Base-by-base conservation (phyloP, 1,140 invertebrate species). In the Theocolax elegans region DNA sequence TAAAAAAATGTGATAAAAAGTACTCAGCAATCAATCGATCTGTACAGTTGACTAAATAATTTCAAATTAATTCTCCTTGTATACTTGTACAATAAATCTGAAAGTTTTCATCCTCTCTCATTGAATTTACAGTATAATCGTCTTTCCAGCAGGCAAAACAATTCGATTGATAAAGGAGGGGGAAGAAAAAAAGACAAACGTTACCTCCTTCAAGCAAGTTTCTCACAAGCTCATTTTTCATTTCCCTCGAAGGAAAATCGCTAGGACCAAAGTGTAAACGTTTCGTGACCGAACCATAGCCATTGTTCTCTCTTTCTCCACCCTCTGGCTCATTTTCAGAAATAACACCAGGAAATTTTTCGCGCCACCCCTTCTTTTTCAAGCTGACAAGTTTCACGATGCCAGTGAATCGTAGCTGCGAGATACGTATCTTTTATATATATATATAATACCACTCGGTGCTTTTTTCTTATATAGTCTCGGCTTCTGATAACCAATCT, bases 311-410 rank as follows among this genome's bases (percentile, higher is more conserved):
- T 44, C 63, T 60, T 19, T 25, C 31, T 21, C 31, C 59, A 38
- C 66, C 56, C 31, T 49, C 58, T 29, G 71, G 74, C 71, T 78
- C 76, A 77, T 78, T 78, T 77, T 78, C 72, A 64, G 71, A 73
- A 70, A 77, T 78, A 78, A 74, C 64, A 72, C 56, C 21, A 19
- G 25, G 63, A 56, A 72, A 72, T 76, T 76, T 78, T 77, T 77
- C 72, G 35, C 31, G 48, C 17, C 10, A 51, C 17, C 9, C 29
- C 51, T 58, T 53, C 31, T 35, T 35, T 35, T 35, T 35, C 60
- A 31, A 76, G 68, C 72, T 63, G 77, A 76, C 77, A 75, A 74
- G 71, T 68, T 74, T 71, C 27, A 19, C 46, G 44, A 23, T 23
- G 29, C 0, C n/a, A 54, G 15, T 9, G 27, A 31, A 51, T 25